phyloP scores from a whole-genome alignment of 2,797 vertebrate species.

The Smutsia gigantea region DNA sequence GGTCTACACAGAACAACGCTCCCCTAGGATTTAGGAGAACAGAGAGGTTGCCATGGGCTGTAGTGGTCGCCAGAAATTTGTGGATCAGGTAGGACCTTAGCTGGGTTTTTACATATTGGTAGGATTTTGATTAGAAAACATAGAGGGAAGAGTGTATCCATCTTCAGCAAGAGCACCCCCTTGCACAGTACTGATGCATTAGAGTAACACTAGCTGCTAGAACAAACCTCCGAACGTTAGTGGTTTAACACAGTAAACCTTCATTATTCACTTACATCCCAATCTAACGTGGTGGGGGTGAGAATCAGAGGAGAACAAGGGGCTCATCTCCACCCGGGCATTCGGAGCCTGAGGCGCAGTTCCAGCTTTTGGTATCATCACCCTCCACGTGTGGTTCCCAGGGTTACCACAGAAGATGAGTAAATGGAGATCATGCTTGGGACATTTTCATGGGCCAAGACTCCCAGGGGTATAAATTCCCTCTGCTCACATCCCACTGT shows the following conservation, averaged over 20 bases:
- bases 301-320: neutral
- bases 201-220: neutral
- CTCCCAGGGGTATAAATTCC: neutral
- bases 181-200: neutral
- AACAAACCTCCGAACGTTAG: neutral
- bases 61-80: neutral
- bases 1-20: neutral
- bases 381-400: neutral
- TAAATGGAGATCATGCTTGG: neutral
- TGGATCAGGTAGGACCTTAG: neutral
- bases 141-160: neutral
- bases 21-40: neutral
- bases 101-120: neutral
- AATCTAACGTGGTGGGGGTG: neutral
- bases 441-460: neutral
- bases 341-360: neutral
- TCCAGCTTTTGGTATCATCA: neutral
- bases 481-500: neutral
- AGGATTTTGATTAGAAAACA: neutral
- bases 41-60: neutral
- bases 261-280: neutral
- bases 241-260: neutral
- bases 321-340: neutral
- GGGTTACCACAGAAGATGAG: neutral
- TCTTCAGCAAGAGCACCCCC: neutral